Base-by-base conservation (phyloP, 1,140 invertebrate genomes). In the Cecropterus lyciades region DNA sequence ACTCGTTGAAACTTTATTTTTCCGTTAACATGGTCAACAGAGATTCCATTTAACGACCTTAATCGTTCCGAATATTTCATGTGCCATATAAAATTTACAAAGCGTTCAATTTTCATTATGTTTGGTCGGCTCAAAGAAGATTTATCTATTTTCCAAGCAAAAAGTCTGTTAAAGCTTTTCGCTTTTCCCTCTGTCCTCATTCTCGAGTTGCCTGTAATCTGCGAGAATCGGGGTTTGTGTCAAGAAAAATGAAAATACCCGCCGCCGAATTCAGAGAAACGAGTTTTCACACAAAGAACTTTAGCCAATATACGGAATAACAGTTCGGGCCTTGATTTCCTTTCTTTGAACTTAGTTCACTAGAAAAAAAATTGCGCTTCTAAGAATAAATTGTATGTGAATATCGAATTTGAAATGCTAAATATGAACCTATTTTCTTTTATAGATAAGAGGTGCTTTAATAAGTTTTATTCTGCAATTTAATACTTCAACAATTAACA, bases 161-260 rank as follows among this genome's bases (percentile, higher is more conserved):
- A 60, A 60, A 49, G 27, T 48, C 43, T 49, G 57, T 37, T 60
- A 60, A 48, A 60, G 57, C 45, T 48, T 60, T 60, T 60, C 57
- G 57, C 24, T 49, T 24, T 33, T 24, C 45, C 30, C 57, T 20
- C 24, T 49, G 57, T 60, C 57, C 57, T 45, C 57, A 49, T 60
- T 60, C 40, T 48, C 56, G 56, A 48, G 56, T 59, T 59, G 55
- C 40, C 24, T 14, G 13, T 60, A 60, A 60, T 60, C 56, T 60
- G 56, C 56, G 43, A 24, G 56, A 60, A 60, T 60, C 56, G 56
- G 56, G 56, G 56, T 48, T 60, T 60, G 43, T 60, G 57, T 60
- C 57, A 60, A 60, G 57, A 60, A 60, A 60, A 60, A 60, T 60
- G 57, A 60, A 60, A 60, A 49, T 60, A 49, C 57, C 57, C 45